Evolutionary conservation across 92 coral and sea anemone genomes (phyloP), one percentile per base, ranked within the genome.

Genomic region (Umimayanthus kanabou): DNA sequence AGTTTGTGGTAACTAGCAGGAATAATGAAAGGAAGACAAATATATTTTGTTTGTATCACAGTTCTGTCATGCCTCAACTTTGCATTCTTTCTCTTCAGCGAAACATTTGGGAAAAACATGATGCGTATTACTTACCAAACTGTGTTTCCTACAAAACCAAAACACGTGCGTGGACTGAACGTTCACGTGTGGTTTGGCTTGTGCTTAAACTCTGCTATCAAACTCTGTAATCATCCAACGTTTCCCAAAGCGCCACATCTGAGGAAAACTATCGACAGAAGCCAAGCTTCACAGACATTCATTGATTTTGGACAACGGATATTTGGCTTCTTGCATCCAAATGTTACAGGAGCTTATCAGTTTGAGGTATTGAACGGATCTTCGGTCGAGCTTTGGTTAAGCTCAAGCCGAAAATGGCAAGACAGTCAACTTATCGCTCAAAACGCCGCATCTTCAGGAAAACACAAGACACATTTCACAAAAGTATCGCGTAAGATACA

Each of bases 301-400:
- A 70, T 49, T 23, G 87, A 83, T 25, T 83, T 69, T 26, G 87
- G 78, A 13, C 87, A 83, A 47, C 39, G 87, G 2, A 15, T 83
- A 43, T 83, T 83, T 53, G 87, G 87, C 37, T 83, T 70, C 67
- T 83, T 83, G 15, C 78, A 69, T 73, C 87, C 87, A 70, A 45
- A 83, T 28, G 30, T 83, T 14, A 25, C 87, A 6, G 87, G 87
- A 40, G n/a, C 6, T 69, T 83, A 83, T 71, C 79, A 83, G 26
- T 70, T 83, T 71, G 78, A 70, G 33, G 70, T 83, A 39, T 5
- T 45, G 8, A 70, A 71, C 42, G 78, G 77, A 25, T 43, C 78
- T 43, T 49, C 87, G 4, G 77, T 50, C 66, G 87, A 83, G 67
- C 77, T 83, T 15, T 83, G 87, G 87, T 70, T 83, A 37, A 83